Base-by-base conservation (phyloP, 1,140 invertebrate genomes). In the Lerema accius region DNA sequence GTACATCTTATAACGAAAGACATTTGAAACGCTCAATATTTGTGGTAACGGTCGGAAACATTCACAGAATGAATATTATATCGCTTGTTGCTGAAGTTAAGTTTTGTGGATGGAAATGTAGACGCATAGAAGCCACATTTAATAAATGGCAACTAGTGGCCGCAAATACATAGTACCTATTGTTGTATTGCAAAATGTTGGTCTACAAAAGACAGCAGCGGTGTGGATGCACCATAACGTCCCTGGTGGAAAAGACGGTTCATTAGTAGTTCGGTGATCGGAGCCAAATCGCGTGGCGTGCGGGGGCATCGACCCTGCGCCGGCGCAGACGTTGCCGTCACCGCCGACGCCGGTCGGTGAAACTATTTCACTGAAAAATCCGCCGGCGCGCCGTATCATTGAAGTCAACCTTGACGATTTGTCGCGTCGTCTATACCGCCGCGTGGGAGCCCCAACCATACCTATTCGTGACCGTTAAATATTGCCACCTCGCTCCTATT, bases 331-430 rank as follows among this genome's bases (percentile, higher is more conserved):
- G 67, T 75, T 78, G 79, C 80, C 83, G 82, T 80, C 86, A 84
- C 76, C 76, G 78, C 70, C 69, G 72, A 66, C 80, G 78, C 71
- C 69, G 73, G 68, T 73, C 79, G 73, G 74, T 84, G 82, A 86
- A 86, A 89, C 83, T 89, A 86, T 89, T 88, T 87, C 78, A 84
- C 86, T 90, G 87, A 88, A 90, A 88, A 90, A 84, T 90, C 77
- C 77, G 75, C 51, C 76, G 80, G 64, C 84, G 73, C 73, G 83
- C 70, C 78, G 73, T 78, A 86, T 82, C 83, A 81, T 85, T 85
- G 82, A 79, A 81, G 74, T 67, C 84, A 88, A 83, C 86, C 84
- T 89, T 87, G 84, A 73, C 77, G 80, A 79, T 79, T 83, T 82
- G 86, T 86, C 82, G 82, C 82, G 84, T 81, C 83, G 84, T 80